Base-by-base conservation (phyloP, 2,888 invertebrate genomes). In the Drosophila ustulata region DNA sequence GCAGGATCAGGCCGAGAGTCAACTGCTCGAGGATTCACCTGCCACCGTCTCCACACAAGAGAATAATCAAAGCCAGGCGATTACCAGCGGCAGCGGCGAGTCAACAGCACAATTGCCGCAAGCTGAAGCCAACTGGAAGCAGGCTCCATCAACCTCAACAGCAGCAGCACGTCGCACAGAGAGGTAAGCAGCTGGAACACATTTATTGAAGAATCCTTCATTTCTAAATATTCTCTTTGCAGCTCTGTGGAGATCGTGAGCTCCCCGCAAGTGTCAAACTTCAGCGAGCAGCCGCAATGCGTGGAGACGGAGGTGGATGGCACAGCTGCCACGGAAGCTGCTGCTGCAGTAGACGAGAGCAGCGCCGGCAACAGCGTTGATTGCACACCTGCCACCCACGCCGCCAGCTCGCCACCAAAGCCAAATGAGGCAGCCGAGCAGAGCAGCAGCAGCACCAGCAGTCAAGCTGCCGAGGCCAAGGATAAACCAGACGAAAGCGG, bases 191-290 rank as follows among this genome's bases (percentile, higher is more conserved):
- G 2, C 9, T 0, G 1, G 13, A 13, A 8, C n/a, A 32, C 39
- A 7, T 1, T 0, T 3, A 4, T 4, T 9, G n/a, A 2, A 7
- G n/a, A 28, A 28, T 7, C 26, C 13, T n/a, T 13, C 3, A 3
- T 37, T 23, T 23, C 11, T 7, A 13, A 9, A 6, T 1, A 8
- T 30, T 47, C 8, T 3, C 1, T 46, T 51, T 49, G 2, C 39
- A 94, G 94, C 58, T 97, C 97, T 41, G 97, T 98, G 91, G 97
- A 97, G 47, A 96, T 87, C 11, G 86, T 98, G 39, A 97, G 97
- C 91, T 98, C 98, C 0, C 98, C 98, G 4, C 96, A 96, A 93
- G 93, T 93, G 65, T 94, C 94, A 0, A 93, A 95, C 76, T 96
- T 96, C 86, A 94, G 94, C 63, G 95, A 95, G 18, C 83, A 85